Conservation (phyloP, 1,140 invertebrate species). For the Drosophila pandora region DNA sequence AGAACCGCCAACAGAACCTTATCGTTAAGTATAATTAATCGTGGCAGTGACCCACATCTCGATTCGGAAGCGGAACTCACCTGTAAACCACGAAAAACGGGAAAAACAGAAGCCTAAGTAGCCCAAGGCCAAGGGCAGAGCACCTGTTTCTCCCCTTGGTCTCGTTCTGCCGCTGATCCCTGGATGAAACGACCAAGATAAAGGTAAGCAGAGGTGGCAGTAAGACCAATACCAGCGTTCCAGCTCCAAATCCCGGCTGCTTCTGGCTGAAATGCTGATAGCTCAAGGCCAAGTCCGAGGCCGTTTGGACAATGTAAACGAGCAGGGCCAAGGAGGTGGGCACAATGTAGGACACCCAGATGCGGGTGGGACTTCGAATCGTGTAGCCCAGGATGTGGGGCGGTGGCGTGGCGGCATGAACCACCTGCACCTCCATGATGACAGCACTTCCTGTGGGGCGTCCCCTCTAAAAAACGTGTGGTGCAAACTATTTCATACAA, state of each 20-base stretch:
- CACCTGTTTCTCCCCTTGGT: constrained; percentile 26
- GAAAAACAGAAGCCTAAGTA: constrained; percentile 86
- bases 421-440: constrained; percentile 34
- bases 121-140: constrained; percentile 53
- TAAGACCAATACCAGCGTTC: constrained; percentile 62
- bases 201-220: constrained; percentile 65
- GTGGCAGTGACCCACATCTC: background rate
- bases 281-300: constrained; percentile 84
- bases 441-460: constrained; percentile 8
- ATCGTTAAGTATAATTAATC: constrained; percentile 3
- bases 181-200: constrained; percentile 68
- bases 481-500: constrained; percentile 15
- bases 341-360: constrained; percentile 85
- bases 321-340: constrained; percentile 83
- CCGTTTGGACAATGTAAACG: constrained; percentile 84
- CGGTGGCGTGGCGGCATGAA: constrained; percentile 76
- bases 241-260: constrained; percentile 77
- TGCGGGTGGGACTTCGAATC: constrained; percentile 85
- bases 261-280: constrained; percentile 84
- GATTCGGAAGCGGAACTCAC: constrained; percentile 80
- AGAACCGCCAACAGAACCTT: constrained; percentile 87
- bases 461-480: background rate
- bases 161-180: constrained; percentile 85
- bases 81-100: constrained; percentile 88
- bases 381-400: constrained; percentile 84